Percentiles rank a stretch among this genome's conserved stretches.
Evolutionary conservation across 2,888 invertebrate genomes (phyloP).

Genomic region (Anthophora plumipes): DNA sequence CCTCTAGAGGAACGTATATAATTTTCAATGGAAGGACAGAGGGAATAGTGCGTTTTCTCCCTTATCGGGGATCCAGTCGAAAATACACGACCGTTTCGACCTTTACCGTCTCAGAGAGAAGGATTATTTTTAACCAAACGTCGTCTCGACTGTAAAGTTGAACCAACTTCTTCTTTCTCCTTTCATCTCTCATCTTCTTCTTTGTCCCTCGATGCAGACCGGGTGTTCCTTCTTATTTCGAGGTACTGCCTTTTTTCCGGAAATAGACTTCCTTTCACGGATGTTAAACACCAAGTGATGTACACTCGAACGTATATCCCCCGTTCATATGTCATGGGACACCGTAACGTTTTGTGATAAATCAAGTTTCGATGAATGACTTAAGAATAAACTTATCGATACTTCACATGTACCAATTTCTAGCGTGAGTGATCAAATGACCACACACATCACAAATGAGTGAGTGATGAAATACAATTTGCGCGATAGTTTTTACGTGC

Average conservation of each 20-base stretch:
- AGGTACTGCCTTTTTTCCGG: conserved; percentile 62
- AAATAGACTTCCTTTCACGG: conserved; percentile 71
- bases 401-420: too few species aligned
- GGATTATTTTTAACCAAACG: conserved; percentile 26
- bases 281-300: conserved; percentile 11
- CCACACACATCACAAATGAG: too few species aligned
- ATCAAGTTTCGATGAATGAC: too few species aligned
- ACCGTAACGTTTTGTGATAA: too few species aligned
- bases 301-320: not conserved
- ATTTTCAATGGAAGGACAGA: conserved; percentile 16
- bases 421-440: too few species aligned
- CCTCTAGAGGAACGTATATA: too few species aligned
- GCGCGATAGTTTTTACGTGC: too few species aligned
- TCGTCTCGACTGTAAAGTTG: not conserved
- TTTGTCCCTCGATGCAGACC: not conserved
- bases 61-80: not conserved
- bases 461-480: too few species aligned
- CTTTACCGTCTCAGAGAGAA: not conserved
- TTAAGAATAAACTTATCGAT: too few species aligned
- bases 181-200: too few species aligned
- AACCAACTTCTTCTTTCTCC: not conserved
- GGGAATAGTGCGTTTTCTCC: too few species aligned
- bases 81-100: not conserved
- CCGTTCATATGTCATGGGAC: not conserved
- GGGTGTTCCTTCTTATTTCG: conserved; percentile 24